Base-by-base conservation (phyloP, 1,140 invertebrate species). In the Acromyrmex echinatior region DNA sequence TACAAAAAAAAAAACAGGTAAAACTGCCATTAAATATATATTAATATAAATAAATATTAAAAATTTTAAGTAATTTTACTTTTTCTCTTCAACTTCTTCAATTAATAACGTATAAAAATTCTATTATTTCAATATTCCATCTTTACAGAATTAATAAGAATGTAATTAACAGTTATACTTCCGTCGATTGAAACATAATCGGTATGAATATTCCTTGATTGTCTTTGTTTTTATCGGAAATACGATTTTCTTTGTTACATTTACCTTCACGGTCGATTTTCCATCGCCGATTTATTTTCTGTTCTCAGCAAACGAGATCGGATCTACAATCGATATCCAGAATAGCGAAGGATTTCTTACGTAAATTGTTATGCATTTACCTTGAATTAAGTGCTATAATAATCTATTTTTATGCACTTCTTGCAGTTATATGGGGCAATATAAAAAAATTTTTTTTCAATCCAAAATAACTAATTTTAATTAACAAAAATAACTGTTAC, bases 301-400 rank as follows among this genome's bases (percentile, higher is more conserved):
- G 58, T 58, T 87, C 53, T 45, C 31, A 49, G 25, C 35, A 49
- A 73, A 71, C 39, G 39, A 74, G 70, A 89, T 77, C 25, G 79
- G 82, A 84, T 87, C 28, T 49, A 12, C 3, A 25, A 89, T 90
- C 73, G 21, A 78, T 31, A 39, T 56, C 78, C 16, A 45, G 10
- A 82, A 58, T 16, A n/a, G 16, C 31, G 66, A 90, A 90, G 78
- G 79, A 80, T 53, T 90, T 87, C 60, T 79, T 86, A 90, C 73
- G 78, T 84, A 79, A 77, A 87, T 81, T 35, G 5, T 53, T 35
- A 58, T 25, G n/a, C 49, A 49, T 51, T 90, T 60, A 53, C 88
- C 79, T 90, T 85, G 85, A 66, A 35, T 39, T 9, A 3, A 10
- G 5, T 18, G 21, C 10, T 0, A 3, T 49, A 62, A 63, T 74